Evolutionary conservation across 2,888 invertebrate genomes (phyloP), one percentile per base, ranked within the genome.

Genomic region (Chaitophorus viminalis): DNA sequence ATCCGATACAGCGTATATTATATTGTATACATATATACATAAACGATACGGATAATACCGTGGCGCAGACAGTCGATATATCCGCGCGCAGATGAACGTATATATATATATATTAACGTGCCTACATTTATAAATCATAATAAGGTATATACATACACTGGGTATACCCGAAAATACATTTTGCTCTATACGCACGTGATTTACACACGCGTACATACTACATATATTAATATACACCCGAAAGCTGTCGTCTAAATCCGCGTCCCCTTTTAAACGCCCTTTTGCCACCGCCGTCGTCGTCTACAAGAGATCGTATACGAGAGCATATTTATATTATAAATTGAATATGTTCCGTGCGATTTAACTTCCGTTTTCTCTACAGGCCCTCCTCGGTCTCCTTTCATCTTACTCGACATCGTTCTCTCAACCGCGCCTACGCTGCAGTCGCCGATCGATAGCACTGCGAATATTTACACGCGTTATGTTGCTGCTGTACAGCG

Each of bases 301-400:
- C 6, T 39, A 39, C 6, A 39, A 5, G 6, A n/a, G 29, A 29
- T 11, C 14, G 31, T 39, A 39, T 39, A 39, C 6, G 6, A n/a
- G 29, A 29, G 29, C 14, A 21, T 29, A 4, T 70, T n/a, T 31
- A 17, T 14, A 17, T 70, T 70, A 70, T 31, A 21, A 21, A 60
- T 70, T 70, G 70, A 70, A 31, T 60, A 60, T 31, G 70, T 70
- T 70, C 70, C 70, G 14, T 14, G 31, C 70, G 70, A 70, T 70
- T 70, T 70, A 31, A 70, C 70, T 70, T 70, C 70, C 70, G 70
- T 17, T 70, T 31, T 14, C 70, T 31, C 70, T 70, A 14, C 70
- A 39, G n/a, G 3, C 60, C 25, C 60, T 25, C 9, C 14, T 70
- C 68, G 29, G n/a, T 1, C 68, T 8, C 31, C 70, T 4, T 11